Base-by-base conservation (phyloP, 2,888 invertebrate genomes). In the Tachina lurida region DNA sequence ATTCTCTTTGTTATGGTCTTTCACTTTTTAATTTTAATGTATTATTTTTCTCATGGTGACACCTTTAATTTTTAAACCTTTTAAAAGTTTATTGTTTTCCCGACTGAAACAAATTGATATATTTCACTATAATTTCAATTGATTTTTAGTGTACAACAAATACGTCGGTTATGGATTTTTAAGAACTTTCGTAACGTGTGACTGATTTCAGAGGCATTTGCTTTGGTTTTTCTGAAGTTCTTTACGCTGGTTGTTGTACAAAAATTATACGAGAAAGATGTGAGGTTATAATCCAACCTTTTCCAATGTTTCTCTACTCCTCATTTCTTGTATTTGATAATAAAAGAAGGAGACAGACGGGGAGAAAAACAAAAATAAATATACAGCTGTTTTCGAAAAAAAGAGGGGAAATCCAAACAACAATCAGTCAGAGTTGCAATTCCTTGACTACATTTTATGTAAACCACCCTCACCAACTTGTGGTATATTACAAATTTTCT, bases 241-340 rank as follows among this genome's bases (percentile, higher is more conserved):
- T 56, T 74, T 68, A 52, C 60, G 19, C 41, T 47, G 68, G 67
- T 67, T 79, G 65, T 63, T 56, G 70, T 68, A 49, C 10, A 12
- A 56, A 62, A 52, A 58, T 75, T 74, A 65, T 63, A 56, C 45
- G 62, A 63, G 65, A 60, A 80, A 81, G 56, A 88, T 86, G 87
- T 88, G 87, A 88, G 88, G 88, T 88, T 88, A 88, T 62, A 84
- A 83, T 76, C n/a, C 17, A 12, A 8, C 43, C 52, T 60, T 80
- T 75, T 49, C 49, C 22, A 67, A 54, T 75, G 31, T 71, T 47
- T 76, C 63, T 77, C 31, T 70, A 39, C 87, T 82, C 78, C 84
- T 75, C 58, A 65, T n/a, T 47, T n/a, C 1, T 54, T 17, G 17
- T 54, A 54, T n/a, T 76, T 81, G 63, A 82, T 45, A 43, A 74